These are phyloP conservation scores for Grammomys surdaster DNA, from an alignment of 2,113 vertebrate species.

Conservation along the genomic window DNA sequence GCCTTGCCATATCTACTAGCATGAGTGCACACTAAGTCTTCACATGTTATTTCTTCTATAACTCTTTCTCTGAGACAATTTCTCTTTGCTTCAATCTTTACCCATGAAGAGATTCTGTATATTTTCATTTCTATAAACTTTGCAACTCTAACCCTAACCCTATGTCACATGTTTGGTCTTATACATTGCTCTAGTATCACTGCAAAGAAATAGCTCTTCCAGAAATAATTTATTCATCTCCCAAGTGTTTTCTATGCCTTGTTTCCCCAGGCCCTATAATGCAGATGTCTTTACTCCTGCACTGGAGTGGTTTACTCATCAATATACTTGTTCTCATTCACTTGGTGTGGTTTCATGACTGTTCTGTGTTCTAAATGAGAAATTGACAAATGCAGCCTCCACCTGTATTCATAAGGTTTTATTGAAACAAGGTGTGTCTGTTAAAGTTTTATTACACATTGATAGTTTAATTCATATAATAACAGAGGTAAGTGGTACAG, in stretches of 20 bases:
- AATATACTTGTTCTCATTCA: not conserved
- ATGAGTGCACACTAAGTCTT: not conserved
- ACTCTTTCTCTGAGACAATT: not conserved
- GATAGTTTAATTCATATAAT: not conserved
- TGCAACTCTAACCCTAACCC: not conserved
- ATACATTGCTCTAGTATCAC: not conserved
- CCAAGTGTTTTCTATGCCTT: not conserved
- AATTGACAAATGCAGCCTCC: not conserved
- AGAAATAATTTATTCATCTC: not conserved
- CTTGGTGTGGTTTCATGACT: fast-evolving
- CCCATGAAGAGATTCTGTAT: not conserved
- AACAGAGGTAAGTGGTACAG: not conserved
- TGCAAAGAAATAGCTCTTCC: too few species aligned
- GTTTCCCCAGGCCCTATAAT: not conserved
- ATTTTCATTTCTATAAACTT: not conserved
- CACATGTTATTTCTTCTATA: not conserved
- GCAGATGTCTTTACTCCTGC: not conserved
- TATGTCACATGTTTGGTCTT: not conserved
- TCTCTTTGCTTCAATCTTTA: not conserved
- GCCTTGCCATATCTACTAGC: fast-evolving
- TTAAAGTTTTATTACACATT: not conserved
- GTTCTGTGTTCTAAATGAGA: not conserved
- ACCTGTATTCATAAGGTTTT: not conserved
- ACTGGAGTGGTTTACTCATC: not conserved
- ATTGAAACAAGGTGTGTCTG: not conserved